phyloP scores from a whole-genome alignment of 2,113 vertebrate species.

The Calidris pugnax region DNA sequence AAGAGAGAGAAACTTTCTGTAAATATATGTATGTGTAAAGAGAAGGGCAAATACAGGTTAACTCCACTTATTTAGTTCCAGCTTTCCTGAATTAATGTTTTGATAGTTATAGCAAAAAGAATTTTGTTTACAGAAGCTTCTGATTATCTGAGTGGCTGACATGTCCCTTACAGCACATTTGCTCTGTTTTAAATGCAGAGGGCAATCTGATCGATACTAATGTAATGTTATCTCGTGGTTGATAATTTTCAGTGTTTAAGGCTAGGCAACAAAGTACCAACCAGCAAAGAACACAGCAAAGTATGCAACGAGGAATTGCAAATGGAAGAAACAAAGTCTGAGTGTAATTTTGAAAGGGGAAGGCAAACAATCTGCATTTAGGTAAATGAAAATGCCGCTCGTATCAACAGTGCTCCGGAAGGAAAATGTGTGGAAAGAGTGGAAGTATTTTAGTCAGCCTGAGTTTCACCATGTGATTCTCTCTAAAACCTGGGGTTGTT shows the following conservation, averaged over 20 bases:
- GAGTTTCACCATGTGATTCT: neutral
- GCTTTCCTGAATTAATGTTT: conserved; percentile 49
- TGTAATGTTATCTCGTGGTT: neutral
- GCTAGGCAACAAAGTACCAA: neutral
- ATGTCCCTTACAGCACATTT: neutral
- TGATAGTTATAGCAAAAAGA: conserved; percentile 16
- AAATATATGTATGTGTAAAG: conserved; percentile 42
- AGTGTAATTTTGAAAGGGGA: neutral
- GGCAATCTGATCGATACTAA: neutral
- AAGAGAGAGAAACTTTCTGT: conserved; percentile 61
- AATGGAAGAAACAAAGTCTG: neutral
- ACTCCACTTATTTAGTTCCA: conserved; percentile 11
- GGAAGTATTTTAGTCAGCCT: neutral
- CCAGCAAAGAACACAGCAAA: neutral
- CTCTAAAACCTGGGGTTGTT: neutral
- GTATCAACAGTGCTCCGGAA: neutral
- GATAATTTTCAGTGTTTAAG: neutral
- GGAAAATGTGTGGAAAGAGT: neutral
- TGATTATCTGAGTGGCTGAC: conserved; percentile 17
- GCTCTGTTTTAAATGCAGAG: neutral
- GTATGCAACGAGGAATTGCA: neutral
- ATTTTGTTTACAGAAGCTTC: conserved; percentile 51
- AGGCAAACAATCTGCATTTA: neutral
- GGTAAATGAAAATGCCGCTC: neutral
- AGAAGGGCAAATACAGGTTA: conserved; percentile 54